Evolutionary conservation across 2,797 vertebrate genomes (phyloP).

Genomic region (Semaprochilodus insignis): DNA sequence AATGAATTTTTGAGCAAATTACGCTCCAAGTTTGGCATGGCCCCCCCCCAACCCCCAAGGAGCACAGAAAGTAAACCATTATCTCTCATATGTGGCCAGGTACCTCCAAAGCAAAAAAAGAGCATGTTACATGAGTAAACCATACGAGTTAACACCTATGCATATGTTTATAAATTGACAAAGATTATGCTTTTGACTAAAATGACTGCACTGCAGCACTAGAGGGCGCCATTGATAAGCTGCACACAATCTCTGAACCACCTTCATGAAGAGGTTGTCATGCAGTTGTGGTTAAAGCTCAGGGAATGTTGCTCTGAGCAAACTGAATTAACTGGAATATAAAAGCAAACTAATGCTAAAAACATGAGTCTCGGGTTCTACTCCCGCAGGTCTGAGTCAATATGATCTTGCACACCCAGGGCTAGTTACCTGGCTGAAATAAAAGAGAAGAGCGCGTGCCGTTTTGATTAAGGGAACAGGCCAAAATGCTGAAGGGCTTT

Average conservation of each 20-base stretch:
- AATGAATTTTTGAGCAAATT: too few species aligned
- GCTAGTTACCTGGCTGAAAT: constrained; percentile 8
- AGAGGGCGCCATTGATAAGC: constrained; percentile 59
- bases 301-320: constrained; percentile 21
- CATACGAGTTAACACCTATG: too few species aligned
- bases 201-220: constrained; percentile 44
- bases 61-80: too few species aligned
- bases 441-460: constrained; percentile 35
- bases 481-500: constrained; percentile 35
- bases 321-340: constrained; percentile 37
- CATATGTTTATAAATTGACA: too few species aligned
- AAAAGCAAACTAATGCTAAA: constrained; percentile 35
- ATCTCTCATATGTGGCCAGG: too few species aligned
- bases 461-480: constrained; percentile 25
- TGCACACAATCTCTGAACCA: not conserved
- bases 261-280: not conserved
- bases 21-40: too few species aligned
- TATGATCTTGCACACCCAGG: constrained; percentile 11
- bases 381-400: constrained; percentile 26
- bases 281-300: not conserved
- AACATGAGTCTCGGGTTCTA: constrained; percentile 42
- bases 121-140: too few species aligned
- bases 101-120: too few species aligned
- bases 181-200: not conserved
- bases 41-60: too few species aligned